A percentile compares a stretch with the other conserved stretches of the same genome.
Evolutionary conservation across 35 echinoderm and acorn worm genomes (phyloP).

Genomic region (Patiria miniata): DNA sequence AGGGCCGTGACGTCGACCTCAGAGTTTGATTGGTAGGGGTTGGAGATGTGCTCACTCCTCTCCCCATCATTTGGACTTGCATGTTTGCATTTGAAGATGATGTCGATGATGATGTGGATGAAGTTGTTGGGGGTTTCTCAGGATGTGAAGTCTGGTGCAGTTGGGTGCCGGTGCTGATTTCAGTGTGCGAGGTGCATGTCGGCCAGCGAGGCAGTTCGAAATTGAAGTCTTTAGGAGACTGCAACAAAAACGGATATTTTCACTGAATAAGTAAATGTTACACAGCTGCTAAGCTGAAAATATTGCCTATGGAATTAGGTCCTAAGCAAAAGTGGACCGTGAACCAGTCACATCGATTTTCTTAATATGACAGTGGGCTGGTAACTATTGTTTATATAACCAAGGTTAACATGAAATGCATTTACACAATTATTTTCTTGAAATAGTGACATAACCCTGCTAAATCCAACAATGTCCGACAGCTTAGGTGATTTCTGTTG

Average conservation of each 20-base stretch:
- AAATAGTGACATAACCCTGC: no score
- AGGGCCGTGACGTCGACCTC: background rate
- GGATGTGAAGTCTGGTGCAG: background rate
- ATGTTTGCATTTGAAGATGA: background rate
- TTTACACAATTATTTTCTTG: no score
- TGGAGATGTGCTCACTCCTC: background rate
- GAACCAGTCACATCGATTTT: no score
- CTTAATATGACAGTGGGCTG: no score
- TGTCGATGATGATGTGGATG: background rate
- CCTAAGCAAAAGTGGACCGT: no score
- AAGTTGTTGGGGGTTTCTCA: background rate
- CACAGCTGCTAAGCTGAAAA: no score
- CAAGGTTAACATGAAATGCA: no score
- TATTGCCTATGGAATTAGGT: no score
- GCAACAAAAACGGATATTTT: background rate
- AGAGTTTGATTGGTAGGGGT: background rate
- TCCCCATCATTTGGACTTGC: background rate
- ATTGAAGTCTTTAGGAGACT: background rate
- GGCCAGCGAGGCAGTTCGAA: slow-evolving; percentile 18
- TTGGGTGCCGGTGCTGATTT: background rate
- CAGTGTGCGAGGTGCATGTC: background rate
- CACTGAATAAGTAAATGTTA: no score
- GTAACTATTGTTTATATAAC: no score
- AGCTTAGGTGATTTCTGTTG: no score
- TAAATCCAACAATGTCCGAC: no score